Base-by-base conservation (phyloP, 2,113 vertebrate genomes). In the Morone saxatilis region DNA sequence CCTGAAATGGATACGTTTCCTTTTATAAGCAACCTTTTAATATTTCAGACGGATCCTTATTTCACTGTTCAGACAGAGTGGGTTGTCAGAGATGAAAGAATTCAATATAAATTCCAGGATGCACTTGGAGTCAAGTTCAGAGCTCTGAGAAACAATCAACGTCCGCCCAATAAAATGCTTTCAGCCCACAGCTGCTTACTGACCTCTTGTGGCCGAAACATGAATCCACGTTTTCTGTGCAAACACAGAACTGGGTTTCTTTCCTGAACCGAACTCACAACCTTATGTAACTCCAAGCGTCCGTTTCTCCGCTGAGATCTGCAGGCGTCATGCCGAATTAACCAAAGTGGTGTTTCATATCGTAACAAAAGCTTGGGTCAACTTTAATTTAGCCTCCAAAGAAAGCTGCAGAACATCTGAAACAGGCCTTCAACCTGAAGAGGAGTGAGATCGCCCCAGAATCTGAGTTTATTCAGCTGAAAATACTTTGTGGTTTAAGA, bases 201-300 rank as follows among this genome's bases (percentile, higher is more conserved):
- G 93, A 53, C 91, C 91, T 88, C 94, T 94, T 86, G 90, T 92
- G 94, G 83, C 40, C n/a, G 7, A 11, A 54, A 36, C 40, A 13
- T 31, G 31, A 31, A 31, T 31, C 31, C 31, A 31, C 31, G 31
- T 31, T 31, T 31, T 31, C 3, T 31, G 31, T 31, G 31, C 31
- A 31, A 31, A 31, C 31, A 31, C 2, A 31, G 31, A 12, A 38
- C 9, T 10, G 14, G 19, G 48, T 79, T 61, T 62, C 31, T 53
- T 10, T 36, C 41, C 47, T 12, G 19, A 41, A 47, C 36, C 5
- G 5, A 38, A 38, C 41, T 47, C 22, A 41, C 45, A 14, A 7
- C n/a, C 31, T 36, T 1, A 4, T 50, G 56, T 17, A 7, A n/a
- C n/a, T 77, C 19, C 79, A 48, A 6, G 20, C 41, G 1, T 51